Conservation (phyloP, 2,113 vertebrate species). For the Chamaetylas fuelleborni region DNA sequence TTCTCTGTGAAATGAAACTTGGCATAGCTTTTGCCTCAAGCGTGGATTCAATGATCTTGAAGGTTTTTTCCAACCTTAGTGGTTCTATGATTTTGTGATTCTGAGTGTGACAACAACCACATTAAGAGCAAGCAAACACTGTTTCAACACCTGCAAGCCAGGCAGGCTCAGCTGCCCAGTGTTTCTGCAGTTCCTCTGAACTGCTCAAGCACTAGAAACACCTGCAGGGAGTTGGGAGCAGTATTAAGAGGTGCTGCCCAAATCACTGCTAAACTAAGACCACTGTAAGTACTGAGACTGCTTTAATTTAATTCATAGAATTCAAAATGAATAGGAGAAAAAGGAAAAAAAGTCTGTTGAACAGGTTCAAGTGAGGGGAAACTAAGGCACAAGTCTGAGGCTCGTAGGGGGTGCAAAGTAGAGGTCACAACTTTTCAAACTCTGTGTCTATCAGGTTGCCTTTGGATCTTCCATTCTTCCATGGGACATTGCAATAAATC, state of each 20-base stretch:
- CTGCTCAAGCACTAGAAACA: not conserved
- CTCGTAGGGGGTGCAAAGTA: not conserved
- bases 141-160: not conserved
- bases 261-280: not conserved
- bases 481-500: not conserved
- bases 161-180: not conserved
- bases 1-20: not conserved
- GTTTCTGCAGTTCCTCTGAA: not conserved
- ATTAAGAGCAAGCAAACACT: not conserved
- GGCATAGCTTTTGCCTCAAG: not conserved
- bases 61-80: not conserved
- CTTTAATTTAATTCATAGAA: not conserved
- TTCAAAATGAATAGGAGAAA: not conserved
- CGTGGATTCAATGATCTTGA: not conserved
- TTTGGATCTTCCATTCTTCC: not conserved
- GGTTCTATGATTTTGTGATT: not conserved
- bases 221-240: not conserved
- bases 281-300: not conserved
- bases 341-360: not conserved
- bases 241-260: not conserved
- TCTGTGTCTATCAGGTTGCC: accelerated
- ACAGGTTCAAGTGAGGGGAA: not conserved
- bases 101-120: not conserved
- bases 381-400: not conserved
- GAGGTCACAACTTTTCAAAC: not conserved